Conservation (phyloP, 2,888 invertebrate genomes). For the Parelbella ahira region DNA sequence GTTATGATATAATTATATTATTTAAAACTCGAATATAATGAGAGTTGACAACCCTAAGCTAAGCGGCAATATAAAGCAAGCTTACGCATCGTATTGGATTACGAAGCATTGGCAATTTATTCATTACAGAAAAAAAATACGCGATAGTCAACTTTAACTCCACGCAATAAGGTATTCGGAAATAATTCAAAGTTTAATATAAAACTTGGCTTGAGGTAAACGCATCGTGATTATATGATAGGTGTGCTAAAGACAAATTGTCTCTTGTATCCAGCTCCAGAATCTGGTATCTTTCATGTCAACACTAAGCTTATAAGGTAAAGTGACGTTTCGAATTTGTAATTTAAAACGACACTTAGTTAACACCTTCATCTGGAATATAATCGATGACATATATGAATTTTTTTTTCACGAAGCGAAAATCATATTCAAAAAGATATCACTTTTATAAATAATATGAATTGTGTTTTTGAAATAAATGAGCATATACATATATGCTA, state of each 20-base stretch:
- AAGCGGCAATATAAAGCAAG: slow-evolving; percentile 9
- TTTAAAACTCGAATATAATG: too few species aligned
- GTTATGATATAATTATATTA: too few species aligned
- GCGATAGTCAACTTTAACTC: neutral
- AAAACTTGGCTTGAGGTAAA: neutral
- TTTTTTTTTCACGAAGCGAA: too few species aligned
- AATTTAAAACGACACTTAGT: too few species aligned
- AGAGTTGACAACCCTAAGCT: neutral
- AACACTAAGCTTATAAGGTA: neutral
- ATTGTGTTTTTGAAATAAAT: too few species aligned
- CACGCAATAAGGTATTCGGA: neutral
- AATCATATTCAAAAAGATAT: too few species aligned
- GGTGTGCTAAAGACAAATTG: slow-evolving; percentile 7
- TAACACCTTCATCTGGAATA: too few species aligned
- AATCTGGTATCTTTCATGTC: neutral
- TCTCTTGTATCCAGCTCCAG: slow-evolving; percentile 2
- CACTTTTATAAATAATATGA: too few species aligned
- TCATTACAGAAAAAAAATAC: neutral
- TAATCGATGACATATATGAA: too few species aligned
- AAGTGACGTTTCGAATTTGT: too few species aligned
- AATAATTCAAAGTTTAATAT: neutral
- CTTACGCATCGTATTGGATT: slow-evolving; percentile 14
- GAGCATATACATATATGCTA: too few species aligned
- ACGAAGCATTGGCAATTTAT: neutral
- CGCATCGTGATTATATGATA: slow-evolving; percentile 11